Conservation (phyloP, 2,797 vertebrate species). For the Sternarchorhynchus goeldii region DNA sequence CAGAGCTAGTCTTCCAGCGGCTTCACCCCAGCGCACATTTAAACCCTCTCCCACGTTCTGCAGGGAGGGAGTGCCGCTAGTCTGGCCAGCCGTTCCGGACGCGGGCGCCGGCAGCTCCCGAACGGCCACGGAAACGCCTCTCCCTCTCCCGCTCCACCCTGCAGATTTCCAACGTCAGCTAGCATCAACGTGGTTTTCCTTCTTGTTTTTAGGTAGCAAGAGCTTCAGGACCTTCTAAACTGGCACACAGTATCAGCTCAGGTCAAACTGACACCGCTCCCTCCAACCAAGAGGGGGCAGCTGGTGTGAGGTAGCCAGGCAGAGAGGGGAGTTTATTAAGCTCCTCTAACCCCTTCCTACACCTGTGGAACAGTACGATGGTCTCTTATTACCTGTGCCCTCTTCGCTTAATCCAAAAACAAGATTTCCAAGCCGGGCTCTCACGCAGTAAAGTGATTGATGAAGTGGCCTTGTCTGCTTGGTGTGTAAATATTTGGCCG, state of each 20-base stretch:
- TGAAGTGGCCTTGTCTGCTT: slow-evolving; percentile 63
- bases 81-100: slow-evolving; percentile 31
- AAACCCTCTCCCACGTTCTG: slow-evolving; percentile 30
- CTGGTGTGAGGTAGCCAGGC: slow-evolving; percentile 34
- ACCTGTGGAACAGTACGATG: slow-evolving; percentile 68
- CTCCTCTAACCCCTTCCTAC: slow-evolving; percentile 53
- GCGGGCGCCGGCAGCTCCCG: no score
- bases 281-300: slow-evolving; percentile 26
- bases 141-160: neutral
- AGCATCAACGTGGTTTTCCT: no score
- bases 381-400: slow-evolving; percentile 69
- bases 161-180: no score
- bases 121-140: no score
- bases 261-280: slow-evolving; percentile 1
- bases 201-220: no score
- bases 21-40: slow-evolving; percentile 45
- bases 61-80: slow-evolving; percentile 33
- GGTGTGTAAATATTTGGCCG: slow-evolving; percentile 66
- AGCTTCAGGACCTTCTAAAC: no score
- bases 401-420: slow-evolving; percentile 78
- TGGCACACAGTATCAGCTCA: neutral
- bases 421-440: slow-evolving; percentile 68
- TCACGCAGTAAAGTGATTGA: slow-evolving; percentile 68
- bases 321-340: slow-evolving; percentile 59
- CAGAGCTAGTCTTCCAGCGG: slow-evolving; percentile 46